phyloP scores from a whole-genome alignment of 2,888 invertebrate genomes.

The Trichacis sp. region DNA sequence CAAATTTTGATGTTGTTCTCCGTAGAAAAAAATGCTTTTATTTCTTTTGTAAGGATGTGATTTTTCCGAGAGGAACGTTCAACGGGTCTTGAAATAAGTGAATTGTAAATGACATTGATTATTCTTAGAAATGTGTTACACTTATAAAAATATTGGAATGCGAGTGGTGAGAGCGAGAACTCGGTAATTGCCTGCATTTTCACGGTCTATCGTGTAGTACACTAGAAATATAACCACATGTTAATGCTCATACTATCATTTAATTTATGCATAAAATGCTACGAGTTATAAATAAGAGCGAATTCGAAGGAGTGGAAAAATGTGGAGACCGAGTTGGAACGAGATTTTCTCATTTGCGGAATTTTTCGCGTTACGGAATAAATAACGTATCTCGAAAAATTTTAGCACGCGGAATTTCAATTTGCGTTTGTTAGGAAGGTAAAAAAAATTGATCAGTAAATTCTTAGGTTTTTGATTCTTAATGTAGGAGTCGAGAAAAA shows the following conservation, averaged over 20 bases:
- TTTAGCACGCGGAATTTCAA: too few species aligned
- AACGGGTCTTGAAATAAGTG: neutral
- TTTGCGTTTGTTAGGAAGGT: too few species aligned
- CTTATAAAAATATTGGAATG: neutral
- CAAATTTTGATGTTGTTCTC: too few species aligned
- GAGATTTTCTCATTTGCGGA: neutral
- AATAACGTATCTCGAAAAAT: too few species aligned
- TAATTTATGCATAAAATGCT: neutral
- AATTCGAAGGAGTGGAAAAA: neutral
- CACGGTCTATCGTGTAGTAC: neutral
- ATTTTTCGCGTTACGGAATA: too few species aligned
- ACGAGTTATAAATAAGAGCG: neutral
- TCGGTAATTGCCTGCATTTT: neutral
- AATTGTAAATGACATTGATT: neutral
- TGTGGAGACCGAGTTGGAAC: neutral
- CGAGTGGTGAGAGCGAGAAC: neutral
- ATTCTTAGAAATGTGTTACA: neutral
- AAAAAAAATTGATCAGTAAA: too few species aligned
- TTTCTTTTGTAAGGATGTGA: too few species aligned
- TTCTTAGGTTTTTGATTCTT: too few species aligned
- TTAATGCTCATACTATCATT: neutral
- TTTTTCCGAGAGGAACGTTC: too few species aligned
- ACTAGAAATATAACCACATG: neutral
- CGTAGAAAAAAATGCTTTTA: too few species aligned
- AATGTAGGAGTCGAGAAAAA: too few species aligned